Evolutionary conservation across 2,797 vertebrate species (phyloP), one percentile per base, ranked within the genome.

Genomic region (Lepus townsendii): DNA sequence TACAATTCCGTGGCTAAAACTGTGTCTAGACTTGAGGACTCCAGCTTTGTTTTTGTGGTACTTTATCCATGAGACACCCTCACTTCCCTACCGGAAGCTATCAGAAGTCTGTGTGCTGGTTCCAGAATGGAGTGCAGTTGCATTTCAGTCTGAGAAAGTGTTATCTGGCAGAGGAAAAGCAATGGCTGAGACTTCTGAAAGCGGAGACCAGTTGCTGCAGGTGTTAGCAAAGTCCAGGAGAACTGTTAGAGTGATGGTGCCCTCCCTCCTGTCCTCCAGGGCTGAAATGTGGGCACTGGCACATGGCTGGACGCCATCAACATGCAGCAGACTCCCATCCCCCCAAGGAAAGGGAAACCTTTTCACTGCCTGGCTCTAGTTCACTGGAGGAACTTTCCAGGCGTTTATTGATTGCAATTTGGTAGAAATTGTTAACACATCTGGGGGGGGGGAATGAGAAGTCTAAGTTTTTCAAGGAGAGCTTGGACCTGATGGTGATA

Each of bases 151-250:
- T 84, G 96, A 96, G 95, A 96, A 96, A 89, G 78, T 69, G 93
- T 97, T 96, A 96, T 96, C 96, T 57, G 95, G 78, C 57, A 52
- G 69, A 79, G 96, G 54, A 78, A 95, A 96, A 89, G 26, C 91
- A 26, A 91, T 42, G 42, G 42, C 75, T 92, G 92, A 94, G 95
- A 96, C 95, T 88, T 89, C 54, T 86, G 90, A 90, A 83, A 30
- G 88, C 69, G 66, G 93, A 86, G 94, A 94, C 93, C 92, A 92
- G 77, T 32, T 60, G 47, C 86, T 94, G 73, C 95, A 66, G 20
- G 78, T 2, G 62, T 85, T 82, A 86, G 87, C 72, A 66, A 35
- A 86, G 17, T 52, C 66, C 95, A 72, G 66, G 78, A 86, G 82
- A 83, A 86, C 71, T 17, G 47, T 54, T 87, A 73, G 38, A 38